A percentile compares a stretch with the other conserved stretches of the same genome.
Conservation (phyloP, 1,140 invertebrate species). For the Brachystomella parvula region DNA sequence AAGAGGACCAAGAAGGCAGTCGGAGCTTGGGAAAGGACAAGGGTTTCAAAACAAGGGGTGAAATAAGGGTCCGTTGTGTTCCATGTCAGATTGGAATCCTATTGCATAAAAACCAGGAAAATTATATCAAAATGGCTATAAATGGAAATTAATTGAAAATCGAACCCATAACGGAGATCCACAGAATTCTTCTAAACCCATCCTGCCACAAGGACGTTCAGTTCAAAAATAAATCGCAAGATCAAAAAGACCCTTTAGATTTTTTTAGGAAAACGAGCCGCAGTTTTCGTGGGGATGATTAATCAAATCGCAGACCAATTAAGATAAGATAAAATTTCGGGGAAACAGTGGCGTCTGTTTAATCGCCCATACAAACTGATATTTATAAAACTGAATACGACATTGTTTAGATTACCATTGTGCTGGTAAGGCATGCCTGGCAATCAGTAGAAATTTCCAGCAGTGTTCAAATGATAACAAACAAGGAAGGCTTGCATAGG, state of each 20-base stretch:
- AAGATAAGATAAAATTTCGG: not conserved
- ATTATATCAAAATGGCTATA: not conserved
- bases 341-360: not conserved
- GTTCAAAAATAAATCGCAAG: not conserved
- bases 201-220: not conserved
- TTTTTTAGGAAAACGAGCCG: no score
- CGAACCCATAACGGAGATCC: conserved; percentile 24
- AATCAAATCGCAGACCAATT: not conserved
- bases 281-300: no score
- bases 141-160: not conserved
- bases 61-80: conserved; percentile 72
- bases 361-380: not conserved
- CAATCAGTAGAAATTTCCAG: no score
- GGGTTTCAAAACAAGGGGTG: conserved; percentile 79
- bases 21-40: conserved; percentile 74
- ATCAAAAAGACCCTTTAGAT: not conserved
- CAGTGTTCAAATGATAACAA: no score
- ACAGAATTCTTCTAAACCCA: conserved; percentile 21
- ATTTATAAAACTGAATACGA: not conserved
- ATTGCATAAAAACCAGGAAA: not conserved
- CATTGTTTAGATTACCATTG: no score
- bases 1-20: conserved; percentile 74
- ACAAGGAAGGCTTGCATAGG: no score
- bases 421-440: no score
- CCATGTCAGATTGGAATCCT: conserved; percentile 69